A percentile compares a stretch with the other conserved stretches of the same genome.
Evolutionary conservation across 2,888 invertebrate genomes (phyloP).

Genomic region (Hartigia nigra): DNA sequence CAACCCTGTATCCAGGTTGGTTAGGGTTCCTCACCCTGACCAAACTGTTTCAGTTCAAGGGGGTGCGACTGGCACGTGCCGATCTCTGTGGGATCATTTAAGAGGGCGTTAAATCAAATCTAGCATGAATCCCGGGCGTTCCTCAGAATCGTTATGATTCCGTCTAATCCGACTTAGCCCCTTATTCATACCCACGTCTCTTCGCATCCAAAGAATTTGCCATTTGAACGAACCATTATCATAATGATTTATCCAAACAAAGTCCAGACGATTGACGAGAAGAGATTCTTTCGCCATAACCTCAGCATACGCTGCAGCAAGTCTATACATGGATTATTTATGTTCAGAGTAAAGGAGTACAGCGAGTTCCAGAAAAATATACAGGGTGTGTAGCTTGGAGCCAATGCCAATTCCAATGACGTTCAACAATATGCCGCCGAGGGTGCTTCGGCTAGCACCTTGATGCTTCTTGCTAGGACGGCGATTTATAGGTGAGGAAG

Average conservation of each 20-base stretch:
- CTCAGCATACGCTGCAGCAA: neutral
- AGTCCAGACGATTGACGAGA: neutral
- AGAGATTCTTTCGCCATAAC: neutral
- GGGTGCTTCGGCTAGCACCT: constrained; percentile 47
- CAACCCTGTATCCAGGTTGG: constrained; percentile 34
- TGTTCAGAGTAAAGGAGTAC: neutral
- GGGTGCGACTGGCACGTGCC: constrained; percentile 61
- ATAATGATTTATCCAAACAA: neutral
- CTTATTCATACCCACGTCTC: neutral
- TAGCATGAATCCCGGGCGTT: constrained; percentile 42
- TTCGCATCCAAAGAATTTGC: neutral
- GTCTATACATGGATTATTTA: neutral
- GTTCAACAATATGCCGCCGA: neutral
- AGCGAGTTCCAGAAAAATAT: constrained; percentile 6
- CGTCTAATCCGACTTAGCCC: neutral
- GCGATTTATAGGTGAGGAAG: constrained; percentile 56
- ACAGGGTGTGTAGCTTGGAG: neutral
- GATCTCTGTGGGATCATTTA: constrained; percentile 60
- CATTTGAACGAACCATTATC: neutral
- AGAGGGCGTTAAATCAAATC: constrained; percentile 50
- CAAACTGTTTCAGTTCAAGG: constrained; percentile 19
- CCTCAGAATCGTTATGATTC: constrained; percentile 1
- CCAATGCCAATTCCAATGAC: neutral
- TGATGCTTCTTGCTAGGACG: constrained; percentile 53
- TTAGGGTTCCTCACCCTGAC: constrained; percentile 24